Conservation (phyloP, 2,113 vertebrate genomes). For the Calyptomena viridis region DNA sequence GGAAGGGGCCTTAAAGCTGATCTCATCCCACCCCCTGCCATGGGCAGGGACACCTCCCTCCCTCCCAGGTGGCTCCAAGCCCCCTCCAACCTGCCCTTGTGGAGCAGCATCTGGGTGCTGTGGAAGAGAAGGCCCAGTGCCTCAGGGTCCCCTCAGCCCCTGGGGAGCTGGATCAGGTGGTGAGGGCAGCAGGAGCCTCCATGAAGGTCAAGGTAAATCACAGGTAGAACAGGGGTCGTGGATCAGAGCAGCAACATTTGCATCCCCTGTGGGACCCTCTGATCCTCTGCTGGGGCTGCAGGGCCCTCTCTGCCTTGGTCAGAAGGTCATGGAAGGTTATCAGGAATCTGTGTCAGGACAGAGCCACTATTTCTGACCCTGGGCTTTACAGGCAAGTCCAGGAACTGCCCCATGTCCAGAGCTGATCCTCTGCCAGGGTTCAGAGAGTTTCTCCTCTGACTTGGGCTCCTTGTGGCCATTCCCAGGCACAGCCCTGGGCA, state of each 20-base stretch:
- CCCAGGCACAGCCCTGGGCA: not conserved
- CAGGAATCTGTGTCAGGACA: not conserved
- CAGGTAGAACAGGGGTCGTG: not conserved
- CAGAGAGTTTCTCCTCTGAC: not conserved
- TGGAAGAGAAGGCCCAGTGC: not conserved
- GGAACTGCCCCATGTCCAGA: not conserved
- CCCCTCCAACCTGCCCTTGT: not conserved
- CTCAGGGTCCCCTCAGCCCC: not conserved
- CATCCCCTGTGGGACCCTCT: not conserved
- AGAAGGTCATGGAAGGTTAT: not conserved
- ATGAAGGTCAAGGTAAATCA: not conserved
- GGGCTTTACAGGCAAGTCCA: not conserved
- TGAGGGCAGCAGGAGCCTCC: not conserved
- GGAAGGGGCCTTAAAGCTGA: not conserved
- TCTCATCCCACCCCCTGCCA: not conserved
- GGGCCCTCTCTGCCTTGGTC: not conserved
- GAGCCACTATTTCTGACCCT: not conserved
- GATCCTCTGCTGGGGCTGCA: not conserved
- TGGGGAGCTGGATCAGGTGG: rapidly evolving
- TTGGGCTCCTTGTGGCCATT: not conserved
- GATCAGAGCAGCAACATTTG: not conserved
- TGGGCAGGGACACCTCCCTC: not conserved
- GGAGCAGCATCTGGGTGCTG: not conserved
- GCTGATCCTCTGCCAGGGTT: not conserved
- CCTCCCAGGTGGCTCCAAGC: rapidly evolving